phyloP scores from a whole-genome alignment of 2,113 vertebrate species.

The Myrmecophaga tridactyla region DNA sequence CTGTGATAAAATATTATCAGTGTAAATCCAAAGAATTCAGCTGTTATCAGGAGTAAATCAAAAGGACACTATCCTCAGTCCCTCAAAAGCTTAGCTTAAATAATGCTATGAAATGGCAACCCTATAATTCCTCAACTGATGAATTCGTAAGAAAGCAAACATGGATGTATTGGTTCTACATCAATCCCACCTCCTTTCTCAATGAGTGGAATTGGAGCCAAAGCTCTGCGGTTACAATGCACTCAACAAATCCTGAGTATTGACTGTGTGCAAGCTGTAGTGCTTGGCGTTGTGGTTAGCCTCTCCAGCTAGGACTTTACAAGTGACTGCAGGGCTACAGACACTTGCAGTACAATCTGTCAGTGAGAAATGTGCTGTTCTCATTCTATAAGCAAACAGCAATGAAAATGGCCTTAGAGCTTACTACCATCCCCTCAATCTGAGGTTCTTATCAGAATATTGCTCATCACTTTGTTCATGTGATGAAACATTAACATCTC shows the following conservation, averaged over 20 bases:
- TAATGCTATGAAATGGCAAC: background rate
- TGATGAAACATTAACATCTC: background rate
- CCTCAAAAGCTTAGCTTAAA: constrained; percentile 28
- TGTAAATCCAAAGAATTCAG: constrained; percentile 3
- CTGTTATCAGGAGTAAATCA: background rate
- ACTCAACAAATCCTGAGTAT: background rate
- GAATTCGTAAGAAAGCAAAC: background rate
- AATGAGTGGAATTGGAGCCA: background rate
- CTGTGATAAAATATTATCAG: constrained; percentile 34
- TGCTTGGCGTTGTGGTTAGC: background rate
- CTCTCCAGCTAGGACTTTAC: background rate
- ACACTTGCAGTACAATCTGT: background rate
- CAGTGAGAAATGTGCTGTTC: background rate
- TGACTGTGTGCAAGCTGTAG: background rate
- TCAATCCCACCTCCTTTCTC: background rate
- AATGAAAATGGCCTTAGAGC: background rate
- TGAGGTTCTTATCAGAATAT: background rate
- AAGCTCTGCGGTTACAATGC: background rate
- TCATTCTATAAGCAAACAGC: constrained; percentile 30
- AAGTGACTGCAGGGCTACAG: background rate
- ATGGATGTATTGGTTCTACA: background rate
- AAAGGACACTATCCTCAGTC: background rate
- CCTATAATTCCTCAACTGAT: background rate
- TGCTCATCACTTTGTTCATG: background rate
- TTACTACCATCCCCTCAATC: background rate